These are phyloP conservation scores for Spodoptera exigua DNA, from an alignment of 2,888 invertebrate species.

Conservation along the genomic window DNA sequence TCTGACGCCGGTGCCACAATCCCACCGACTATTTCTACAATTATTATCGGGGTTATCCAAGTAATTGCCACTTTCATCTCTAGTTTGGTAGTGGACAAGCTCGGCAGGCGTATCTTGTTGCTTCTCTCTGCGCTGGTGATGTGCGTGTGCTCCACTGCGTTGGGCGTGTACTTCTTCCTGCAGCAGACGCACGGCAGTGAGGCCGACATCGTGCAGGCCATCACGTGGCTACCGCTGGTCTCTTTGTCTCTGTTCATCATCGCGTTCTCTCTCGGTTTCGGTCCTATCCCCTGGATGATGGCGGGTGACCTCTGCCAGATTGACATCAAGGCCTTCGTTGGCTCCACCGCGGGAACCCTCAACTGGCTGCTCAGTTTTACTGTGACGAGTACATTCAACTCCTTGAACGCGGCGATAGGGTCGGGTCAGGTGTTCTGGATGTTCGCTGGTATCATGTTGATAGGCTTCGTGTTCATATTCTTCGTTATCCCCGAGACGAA, in stretches of 20 bases:
- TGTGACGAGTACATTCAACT: conserved; percentile 92
- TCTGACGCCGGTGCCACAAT: conserved; percentile 90
- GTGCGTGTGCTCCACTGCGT: conserved; percentile 91
- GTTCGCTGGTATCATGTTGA: conserved; percentile 91
- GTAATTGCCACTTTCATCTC: conserved; percentile 93
- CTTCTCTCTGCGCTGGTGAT: conserved; percentile 92
- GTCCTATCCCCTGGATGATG: conserved; percentile 97
- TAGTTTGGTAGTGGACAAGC: conserved; percentile 93
- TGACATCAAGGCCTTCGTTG: conserved; percentile 93
- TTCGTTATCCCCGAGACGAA: conserved; percentile 92
- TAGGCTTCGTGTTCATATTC: conserved; percentile 92
- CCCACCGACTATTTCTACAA: conserved; percentile 90
- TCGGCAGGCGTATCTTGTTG: conserved; percentile 94
- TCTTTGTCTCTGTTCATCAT: conserved; percentile 93
- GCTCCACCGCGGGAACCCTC: conserved; percentile 93
- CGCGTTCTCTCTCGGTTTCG: conserved; percentile 95
- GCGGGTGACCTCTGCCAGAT: conserved; percentile 94
- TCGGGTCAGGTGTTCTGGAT: conserved; percentile 92
- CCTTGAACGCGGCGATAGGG: conserved; percentile 89
- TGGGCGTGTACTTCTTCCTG: conserved; percentile 92
- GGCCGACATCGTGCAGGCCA: conserved; percentile 79
- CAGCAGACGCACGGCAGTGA: conserved; percentile 72
- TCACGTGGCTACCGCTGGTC: conserved; percentile 93
- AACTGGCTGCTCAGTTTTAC: conserved; percentile 95
- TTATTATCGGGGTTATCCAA: conserved; percentile 95